Conservation (phyloP, 2,113 vertebrate genomes). For the Alexandromys fortis region DNA sequence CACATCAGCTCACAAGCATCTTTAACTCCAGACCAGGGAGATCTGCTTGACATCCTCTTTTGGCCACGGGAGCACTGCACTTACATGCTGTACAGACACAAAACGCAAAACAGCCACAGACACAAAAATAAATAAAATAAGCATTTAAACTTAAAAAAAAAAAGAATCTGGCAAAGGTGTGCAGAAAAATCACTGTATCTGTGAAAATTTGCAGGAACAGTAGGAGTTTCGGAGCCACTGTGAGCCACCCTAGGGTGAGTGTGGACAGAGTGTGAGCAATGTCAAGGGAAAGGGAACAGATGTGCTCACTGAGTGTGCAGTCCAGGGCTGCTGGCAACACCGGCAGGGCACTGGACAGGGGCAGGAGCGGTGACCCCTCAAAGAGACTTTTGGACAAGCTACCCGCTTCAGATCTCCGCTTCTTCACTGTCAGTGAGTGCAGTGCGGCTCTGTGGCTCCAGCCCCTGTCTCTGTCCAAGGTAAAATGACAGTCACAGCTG, state of each 20-base stretch:
- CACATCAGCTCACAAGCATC: neutral
- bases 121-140: neutral
- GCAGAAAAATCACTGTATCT: neutral
- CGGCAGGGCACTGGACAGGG: fast-evolving
- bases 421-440: neutral
- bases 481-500: fast-evolving
- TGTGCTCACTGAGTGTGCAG: neutral
- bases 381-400: neutral
- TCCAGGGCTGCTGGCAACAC: neutral
- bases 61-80: neutral
- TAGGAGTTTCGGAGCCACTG: neutral
- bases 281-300: neutral
- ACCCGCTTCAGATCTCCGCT: neutral
- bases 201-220: fast-evolving
- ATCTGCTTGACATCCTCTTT: neutral
- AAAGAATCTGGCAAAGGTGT: neutral
- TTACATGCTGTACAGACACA: neutral
- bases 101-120: neutral
- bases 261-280: neutral
- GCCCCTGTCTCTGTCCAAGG: fast-evolving
- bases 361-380: neutral
- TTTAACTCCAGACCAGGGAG: neutral
- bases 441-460: fast-evolving
- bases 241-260: fast-evolving
- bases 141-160: neutral